Conservation (phyloP, 2,888 invertebrate species). For the Halictus ligatus region DNA sequence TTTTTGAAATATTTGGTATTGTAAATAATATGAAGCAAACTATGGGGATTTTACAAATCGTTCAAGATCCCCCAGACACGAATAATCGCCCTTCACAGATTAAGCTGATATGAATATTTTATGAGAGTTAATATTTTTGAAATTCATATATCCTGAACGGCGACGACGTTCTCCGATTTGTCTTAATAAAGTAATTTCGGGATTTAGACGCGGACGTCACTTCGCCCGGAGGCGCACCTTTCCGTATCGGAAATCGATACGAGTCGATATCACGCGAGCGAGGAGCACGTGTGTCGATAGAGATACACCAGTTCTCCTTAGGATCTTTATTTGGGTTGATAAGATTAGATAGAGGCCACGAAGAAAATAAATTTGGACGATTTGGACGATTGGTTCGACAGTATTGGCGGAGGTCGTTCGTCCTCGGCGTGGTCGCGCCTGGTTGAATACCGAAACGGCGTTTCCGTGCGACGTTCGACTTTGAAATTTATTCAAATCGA, state of each 20-base stretch:
- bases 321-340: conserved; percentile 38
- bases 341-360: conserved; percentile 48
- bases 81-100: too few species aligned
- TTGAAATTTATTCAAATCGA: conserved; percentile 34
- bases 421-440: neutral
- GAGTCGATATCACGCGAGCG: conserved; percentile 35
- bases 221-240: neutral
- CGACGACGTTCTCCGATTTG: conserved; percentile 29
- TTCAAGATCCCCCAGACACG: too few species aligned
- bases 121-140: too few species aligned
- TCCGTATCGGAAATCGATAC: conserved; percentile 44
- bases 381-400: neutral
- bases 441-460: neutral
- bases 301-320: neutral
- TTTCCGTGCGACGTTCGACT: conserved; percentile 24
- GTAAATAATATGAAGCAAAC: too few species aligned
- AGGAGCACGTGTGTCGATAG: conserved; percentile 24
- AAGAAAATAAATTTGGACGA: conserved; percentile 8
- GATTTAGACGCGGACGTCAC: neutral
- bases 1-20: too few species aligned
- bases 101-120: too few species aligned
- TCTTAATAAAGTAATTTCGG: neutral
- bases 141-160: neutral
- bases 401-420: neutral
- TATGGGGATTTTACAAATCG: too few species aligned